Evolutionary conservation across 2,113 vertebrate species (phyloP), one percentile per base, ranked within the genome.

Genomic region (Plotosus lineatus): DNA sequence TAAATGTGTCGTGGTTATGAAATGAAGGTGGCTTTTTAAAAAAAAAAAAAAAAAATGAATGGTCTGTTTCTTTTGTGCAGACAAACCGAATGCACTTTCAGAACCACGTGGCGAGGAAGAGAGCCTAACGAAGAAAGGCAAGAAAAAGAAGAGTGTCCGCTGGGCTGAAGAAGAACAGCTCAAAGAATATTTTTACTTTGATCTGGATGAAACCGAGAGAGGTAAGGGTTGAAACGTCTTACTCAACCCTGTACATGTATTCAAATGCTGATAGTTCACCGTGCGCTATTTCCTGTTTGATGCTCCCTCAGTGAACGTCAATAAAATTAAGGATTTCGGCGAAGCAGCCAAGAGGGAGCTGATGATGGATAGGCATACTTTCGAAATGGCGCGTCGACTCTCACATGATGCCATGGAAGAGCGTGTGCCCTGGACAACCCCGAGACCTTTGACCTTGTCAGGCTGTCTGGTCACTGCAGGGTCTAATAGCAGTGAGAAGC

Each of bases 331-430:
- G 53, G 97, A 99, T 88, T 99, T 99, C 0, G 96, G 97, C 0
- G 97, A 99, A 85, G 97, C 97, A 0, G 97, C 97, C 28, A 98
- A 98, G 77, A 87, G 96, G 38, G 97, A 99, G 87, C 94, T 98
- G 82, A 93, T 98, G 93, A 96, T 94, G 93, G 97, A 99, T 85
- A 88, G 96, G 3, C 93, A 97, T 0, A 97, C 97, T 0, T 99
- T 97, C 63, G 96, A 99, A 91, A 97, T 95, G 4, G 93, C 97
- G 0, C 95, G 96, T 0, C 94, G 96, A 15, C 92, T 94, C 28
- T 98, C 97, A 56, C 96, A 98, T 0, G 97, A 99, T 72, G 88
- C 94, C 75, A 99, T 99, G 97, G 97, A 99, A 81, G 97, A 99
- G 88, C 93, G 95, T 48, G 93, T 96, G 31, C 94, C 96, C 17